phyloP scores from a whole-genome alignment of 2,113 vertebrate species.

The Accipiter virgatus region DNA sequence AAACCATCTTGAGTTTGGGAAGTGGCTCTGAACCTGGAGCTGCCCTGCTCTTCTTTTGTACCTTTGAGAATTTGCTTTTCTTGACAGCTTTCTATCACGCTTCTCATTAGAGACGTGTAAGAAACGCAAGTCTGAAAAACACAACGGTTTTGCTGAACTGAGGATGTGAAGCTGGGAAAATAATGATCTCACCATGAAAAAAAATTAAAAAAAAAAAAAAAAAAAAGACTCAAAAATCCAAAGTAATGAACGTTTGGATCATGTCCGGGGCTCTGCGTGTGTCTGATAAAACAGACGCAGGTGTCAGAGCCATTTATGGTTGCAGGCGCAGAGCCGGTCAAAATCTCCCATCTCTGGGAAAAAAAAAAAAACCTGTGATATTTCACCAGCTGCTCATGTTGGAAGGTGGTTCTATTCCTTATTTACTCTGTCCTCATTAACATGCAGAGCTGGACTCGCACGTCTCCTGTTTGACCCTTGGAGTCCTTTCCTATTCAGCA shows the following conservation, averaged over 20 bases:
- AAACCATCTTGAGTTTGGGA: not conserved
- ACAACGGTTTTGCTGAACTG: not conserved
- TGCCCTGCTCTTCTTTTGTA: not conserved
- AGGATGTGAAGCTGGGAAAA: not conserved
- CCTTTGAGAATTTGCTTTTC: not conserved
- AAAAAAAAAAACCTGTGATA: not conserved
- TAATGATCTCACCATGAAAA: not conserved
- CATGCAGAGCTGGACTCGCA: slow-evolving; percentile 32
- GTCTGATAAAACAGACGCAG: slow-evolving; percentile 34
- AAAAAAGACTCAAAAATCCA: not conserved
- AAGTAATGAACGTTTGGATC: not conserved
- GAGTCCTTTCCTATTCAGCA: not conserved
- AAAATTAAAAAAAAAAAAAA: accelerated
- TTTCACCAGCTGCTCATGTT: slow-evolving; percentile 56
- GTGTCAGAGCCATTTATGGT: slow-evolving; percentile 24
- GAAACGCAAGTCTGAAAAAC: not conserved
- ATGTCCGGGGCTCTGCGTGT: not conserved
- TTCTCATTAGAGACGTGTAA: not conserved
- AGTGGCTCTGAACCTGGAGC: not conserved
- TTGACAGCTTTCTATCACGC: not conserved
- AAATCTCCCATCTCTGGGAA: slow-evolving; percentile 47
- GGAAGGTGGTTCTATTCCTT: slow-evolving; percentile 63
- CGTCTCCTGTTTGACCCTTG: slow-evolving; percentile 10
- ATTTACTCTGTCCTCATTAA: slow-evolving; percentile 59
- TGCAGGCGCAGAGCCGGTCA: slow-evolving; percentile 4